Evolutionary conservation across 2,888 invertebrate genomes (phyloP).

Genomic region (Pyrrhia umbra): DNA sequence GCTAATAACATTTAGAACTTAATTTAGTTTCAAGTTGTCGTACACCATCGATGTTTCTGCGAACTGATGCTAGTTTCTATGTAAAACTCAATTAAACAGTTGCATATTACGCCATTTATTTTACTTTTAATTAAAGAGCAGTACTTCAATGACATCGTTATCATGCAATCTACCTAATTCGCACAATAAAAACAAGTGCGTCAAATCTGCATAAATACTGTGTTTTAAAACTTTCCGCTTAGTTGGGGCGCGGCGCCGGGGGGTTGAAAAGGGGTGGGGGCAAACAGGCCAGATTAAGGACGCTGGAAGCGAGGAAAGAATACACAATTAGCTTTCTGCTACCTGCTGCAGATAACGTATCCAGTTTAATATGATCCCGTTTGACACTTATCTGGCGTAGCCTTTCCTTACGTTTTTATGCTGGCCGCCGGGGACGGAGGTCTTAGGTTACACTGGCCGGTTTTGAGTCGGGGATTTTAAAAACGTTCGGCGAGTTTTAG

Average conservation of each 20-base stretch:
- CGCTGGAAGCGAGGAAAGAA: constrained; percentile 89
- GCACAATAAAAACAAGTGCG: constrained; percentile 76
- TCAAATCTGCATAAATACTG: constrained; percentile 81
- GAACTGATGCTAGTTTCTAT: not conserved
- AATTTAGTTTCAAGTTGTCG: constrained; percentile 10
- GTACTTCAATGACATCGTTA: constrained; percentile 66
- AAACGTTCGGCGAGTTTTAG: constrained; percentile 83
- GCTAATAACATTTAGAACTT: constrained; percentile 16
- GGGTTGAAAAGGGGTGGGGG: constrained; percentile 74
- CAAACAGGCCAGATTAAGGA: constrained; percentile 87
- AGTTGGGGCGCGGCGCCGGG: constrained; percentile 80
- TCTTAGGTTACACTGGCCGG: constrained; percentile 75
- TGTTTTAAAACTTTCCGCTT: constrained; percentile 88
- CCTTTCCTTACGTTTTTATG: constrained; percentile 61
- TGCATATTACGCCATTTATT: constrained; percentile 21
- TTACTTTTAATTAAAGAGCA: constrained; percentile 66
- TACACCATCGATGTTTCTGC: constrained; percentile 1
- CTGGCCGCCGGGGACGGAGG: constrained; percentile 66
- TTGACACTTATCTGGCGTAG: constrained; percentile 65
- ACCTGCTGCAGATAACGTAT: constrained; percentile 87
- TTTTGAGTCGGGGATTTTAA: constrained; percentile 84
- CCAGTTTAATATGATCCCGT: constrained; percentile 77
- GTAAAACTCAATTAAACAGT: constrained; percentile 15
- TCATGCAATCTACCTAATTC: constrained; percentile 74
- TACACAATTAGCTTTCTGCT: constrained; percentile 89